These are phyloP conservation scores for Harpagoxenus sublaevis DNA, from an alignment of 2,888 invertebrate species.

Conservation along the genomic window DNA sequence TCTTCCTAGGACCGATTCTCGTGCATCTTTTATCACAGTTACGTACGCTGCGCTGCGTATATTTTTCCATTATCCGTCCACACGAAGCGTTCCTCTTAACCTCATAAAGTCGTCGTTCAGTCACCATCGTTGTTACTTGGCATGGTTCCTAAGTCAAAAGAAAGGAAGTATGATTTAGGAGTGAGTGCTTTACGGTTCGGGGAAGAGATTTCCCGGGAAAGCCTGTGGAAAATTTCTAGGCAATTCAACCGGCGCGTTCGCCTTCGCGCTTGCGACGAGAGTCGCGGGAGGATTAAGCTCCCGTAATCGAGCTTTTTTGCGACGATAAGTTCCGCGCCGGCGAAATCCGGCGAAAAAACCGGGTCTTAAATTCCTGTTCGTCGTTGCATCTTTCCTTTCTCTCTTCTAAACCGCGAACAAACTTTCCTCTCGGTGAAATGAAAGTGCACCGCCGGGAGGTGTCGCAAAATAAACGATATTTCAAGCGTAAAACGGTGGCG, in stretches of 20 bases:
- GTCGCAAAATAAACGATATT: slow-evolving; percentile 25
- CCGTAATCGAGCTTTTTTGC: slow-evolving; percentile 50
- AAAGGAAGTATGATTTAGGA: slow-evolving; percentile 32
- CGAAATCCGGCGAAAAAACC: slow-evolving; percentile 32
- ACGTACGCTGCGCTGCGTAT: not conserved
- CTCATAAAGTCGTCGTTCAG: slow-evolving; percentile 2
- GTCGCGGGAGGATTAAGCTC: slow-evolving; percentile 38
- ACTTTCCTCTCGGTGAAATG: slow-evolving; percentile 22
- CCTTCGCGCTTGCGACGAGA: slow-evolving; percentile 16
- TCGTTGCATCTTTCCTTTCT: not conserved
- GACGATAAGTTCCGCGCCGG: slow-evolving; percentile 28
- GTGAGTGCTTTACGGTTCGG: slow-evolving; percentile 16
- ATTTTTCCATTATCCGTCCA: not conserved
- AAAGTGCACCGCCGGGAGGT: slow-evolving; percentile 36
- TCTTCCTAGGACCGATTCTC: not conserved
- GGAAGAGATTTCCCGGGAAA: slow-evolving; percentile 24
- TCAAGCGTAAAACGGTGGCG: not conserved
- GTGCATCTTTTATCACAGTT: not conserved
- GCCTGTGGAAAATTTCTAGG: slow-evolving; percentile 33
- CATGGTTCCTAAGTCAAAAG: slow-evolving; percentile 28
- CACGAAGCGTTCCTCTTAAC: not conserved
- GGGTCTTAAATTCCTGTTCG: slow-evolving; percentile 20
- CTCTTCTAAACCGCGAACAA: slow-evolving; percentile 29
- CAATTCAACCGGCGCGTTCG: slow-evolving; percentile 10
- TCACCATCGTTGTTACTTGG: slow-evolving; percentile 34